Evolutionary conservation across 2,797 vertebrate genomes (phyloP), one percentile per base, ranked within the genome.

Genomic region (Phoebastria nigripes): DNA sequence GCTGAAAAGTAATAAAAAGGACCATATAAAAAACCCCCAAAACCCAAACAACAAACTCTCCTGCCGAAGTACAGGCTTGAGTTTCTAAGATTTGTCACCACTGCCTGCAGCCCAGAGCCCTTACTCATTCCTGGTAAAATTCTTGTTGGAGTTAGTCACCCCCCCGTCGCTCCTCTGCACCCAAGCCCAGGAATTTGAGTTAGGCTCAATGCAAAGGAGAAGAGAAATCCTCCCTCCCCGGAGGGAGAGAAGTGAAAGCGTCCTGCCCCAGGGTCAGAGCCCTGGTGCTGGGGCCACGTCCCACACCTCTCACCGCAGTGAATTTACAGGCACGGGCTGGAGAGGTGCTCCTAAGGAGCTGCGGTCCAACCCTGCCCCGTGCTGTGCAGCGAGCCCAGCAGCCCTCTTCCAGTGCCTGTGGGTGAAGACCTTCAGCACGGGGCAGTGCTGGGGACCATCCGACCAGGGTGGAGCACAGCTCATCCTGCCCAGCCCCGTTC

Each of bases 1-100:
- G 79, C 49, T 78, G 69, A 80, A 83, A 88, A 73, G 55, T 58
- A 77, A 87, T 55, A 89, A 77, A 87, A 88, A 77, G 15, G 49
- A 69, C 55, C 41, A 39, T 20, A 69, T 28, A 77, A 61, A 62
- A 67, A 67, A 47, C 58, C 10, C 26, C 37, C 29, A 24, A 90
- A 62, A n/a, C 62, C 33, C 73, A 95, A 87, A 59, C 22, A 67
- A 61, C 51, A 87, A 93, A 78, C 20, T 17, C 33, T 59, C 49
- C 35, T 87, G 74, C 49, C 65, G 80, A 89, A 91, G 61, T 14
- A 85, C 12, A 76, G 52, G 41, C 69, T 69, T 54, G 49, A 83
- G 22, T 79, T 94, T 90, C 78, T 82, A 76, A 81, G 69, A 71
- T 89, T 35, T 74, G 74, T 87, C 90, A 88, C 90, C 90, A 31